phyloP scores from a whole-genome alignment of 1,140 invertebrate genomes.

The Conus ventricosus region DNA sequence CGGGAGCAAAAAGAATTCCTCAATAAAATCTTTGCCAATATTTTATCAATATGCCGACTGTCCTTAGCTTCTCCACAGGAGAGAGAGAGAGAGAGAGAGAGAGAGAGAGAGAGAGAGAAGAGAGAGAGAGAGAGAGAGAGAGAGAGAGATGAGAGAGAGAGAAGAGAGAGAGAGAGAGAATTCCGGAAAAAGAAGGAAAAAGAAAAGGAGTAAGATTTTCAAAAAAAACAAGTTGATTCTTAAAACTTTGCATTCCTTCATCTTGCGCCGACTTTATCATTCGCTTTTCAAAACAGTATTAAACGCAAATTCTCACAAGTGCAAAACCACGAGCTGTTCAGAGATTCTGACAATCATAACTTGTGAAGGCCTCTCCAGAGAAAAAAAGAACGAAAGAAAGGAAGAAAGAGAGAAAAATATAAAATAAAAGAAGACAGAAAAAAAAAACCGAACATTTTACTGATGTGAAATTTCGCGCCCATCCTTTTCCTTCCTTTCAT shows the following conservation, averaged over 20 bases:
- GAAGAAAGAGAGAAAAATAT: neutral
- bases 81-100: neutral
- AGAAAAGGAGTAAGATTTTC: neutral
- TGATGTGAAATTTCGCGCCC: neutral
- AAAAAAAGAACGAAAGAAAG: neutral
- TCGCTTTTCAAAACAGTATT: neutral
- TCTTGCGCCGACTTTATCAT: neutral
- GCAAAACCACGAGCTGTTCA: neutral
- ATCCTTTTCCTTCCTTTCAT: neutral
- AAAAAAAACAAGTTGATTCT: neutral
- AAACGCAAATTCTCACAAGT: neutral
- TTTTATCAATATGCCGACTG: no score
- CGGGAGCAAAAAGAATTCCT: no score
- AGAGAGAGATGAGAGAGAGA: neutral
- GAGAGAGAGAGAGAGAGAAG: neutral
- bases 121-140: conserved; percentile 4
- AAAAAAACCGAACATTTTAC: neutral
- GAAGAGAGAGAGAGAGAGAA: neutral
- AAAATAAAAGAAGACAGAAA: no score
- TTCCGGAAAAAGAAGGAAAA: neutral
- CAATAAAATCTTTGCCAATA: no score
- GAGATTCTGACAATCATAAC: neutral
- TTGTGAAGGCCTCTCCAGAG: neutral
- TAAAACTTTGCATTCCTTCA: neutral
- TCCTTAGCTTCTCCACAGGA: neutral